A percentile compares a stretch with the other conserved stretches of the same genome.
Evolutionary conservation across 2,888 invertebrate species (phyloP).

Genomic region (Pammene aurita): DNA sequence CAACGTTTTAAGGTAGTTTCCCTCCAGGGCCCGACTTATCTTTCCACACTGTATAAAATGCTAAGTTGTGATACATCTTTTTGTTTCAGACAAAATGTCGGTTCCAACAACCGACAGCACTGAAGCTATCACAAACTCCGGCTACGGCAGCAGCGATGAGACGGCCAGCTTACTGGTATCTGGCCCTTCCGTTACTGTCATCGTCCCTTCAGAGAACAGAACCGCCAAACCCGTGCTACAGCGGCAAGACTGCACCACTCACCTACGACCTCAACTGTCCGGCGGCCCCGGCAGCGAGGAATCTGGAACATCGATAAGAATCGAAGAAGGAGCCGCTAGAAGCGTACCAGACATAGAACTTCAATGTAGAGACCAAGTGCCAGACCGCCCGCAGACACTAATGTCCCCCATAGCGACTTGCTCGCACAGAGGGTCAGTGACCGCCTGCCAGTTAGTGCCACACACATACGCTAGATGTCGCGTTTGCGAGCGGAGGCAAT

Average conservation of each 20-base stretch:
- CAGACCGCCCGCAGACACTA: slow-evolving; percentile 81
- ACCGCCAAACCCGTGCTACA: slow-evolving; percentile 91
- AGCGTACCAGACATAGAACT: slow-evolving; percentile 93
- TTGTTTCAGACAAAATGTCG: slow-evolving; percentile 78
- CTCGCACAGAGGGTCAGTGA: slow-evolving; percentile 85
- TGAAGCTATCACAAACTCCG: slow-evolving; percentile 84
- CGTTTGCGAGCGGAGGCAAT: slow-evolving; percentile 90
- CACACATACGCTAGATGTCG: slow-evolving; percentile 86
- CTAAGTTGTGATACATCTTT: background rate
- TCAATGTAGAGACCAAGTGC: slow-evolving; percentile 85
- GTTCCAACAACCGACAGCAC: slow-evolving; percentile 80
- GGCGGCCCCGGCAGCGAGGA: slow-evolving; percentile 91
- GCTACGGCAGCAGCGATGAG: slow-evolving; percentile 91
- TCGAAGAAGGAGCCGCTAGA: slow-evolving; percentile 87
- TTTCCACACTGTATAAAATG: too few relatives aligned
- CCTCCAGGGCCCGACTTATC: too few relatives aligned
- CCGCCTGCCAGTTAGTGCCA: slow-evolving; percentile 86
- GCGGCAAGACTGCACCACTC: slow-evolving; percentile 93
- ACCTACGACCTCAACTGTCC: slow-evolving; percentile 88
- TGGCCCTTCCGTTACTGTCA: slow-evolving; percentile 82
- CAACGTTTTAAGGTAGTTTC: too few relatives aligned
- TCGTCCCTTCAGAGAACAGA: slow-evolving; percentile 76
- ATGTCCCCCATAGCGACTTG: slow-evolving; percentile 83
- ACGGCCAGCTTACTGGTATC: slow-evolving; percentile 90
- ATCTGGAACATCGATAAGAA: slow-evolving; percentile 83